Evolutionary conservation across 2,797 vertebrate species (phyloP).

Genomic region (Myripristis murdjan): DNA sequence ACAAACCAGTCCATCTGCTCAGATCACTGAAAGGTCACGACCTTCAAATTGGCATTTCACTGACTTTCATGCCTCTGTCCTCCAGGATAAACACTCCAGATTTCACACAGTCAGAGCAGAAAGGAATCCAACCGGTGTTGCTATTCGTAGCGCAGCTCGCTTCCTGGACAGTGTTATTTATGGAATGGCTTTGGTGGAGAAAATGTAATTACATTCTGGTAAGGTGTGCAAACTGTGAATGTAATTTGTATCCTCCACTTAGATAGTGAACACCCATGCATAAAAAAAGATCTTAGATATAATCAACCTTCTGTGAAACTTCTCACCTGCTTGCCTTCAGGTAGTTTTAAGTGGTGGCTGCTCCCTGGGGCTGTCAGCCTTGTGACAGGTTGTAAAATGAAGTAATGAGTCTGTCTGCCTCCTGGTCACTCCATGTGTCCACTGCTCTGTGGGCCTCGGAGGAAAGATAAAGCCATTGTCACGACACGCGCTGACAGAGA

Average conservation of each 20-base stretch:
- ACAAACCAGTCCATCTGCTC: constrained; percentile 73
- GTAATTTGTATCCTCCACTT: constrained; percentile 36
- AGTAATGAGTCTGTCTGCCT: constrained; percentile 56
- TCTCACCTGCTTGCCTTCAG: constrained; percentile 38
- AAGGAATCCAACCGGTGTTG: constrained; percentile 7
- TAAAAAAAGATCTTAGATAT: constrained; percentile 53
- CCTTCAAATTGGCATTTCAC: constrained; percentile 83
- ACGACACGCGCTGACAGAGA: constrained; percentile 28
- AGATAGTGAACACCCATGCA: constrained; percentile 28
- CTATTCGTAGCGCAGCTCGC: constrained; percentile 7
- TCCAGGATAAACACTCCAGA: constrained; percentile 60
- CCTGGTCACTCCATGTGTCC: constrained; percentile 49
- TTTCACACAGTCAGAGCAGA: constrained; percentile 36
- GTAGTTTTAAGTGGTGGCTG: constrained; percentile 19
- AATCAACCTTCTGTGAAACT: constrained; percentile 53
- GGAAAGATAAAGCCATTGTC: constrained; percentile 58
- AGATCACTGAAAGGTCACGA: constrained; percentile 81
- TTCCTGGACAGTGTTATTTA: constrained; percentile 29
- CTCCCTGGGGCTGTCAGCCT: constrained; percentile 31
- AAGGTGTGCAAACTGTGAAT: constrained; percentile 8
- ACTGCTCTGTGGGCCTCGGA: constrained; percentile 23
- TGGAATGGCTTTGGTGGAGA: background rate
- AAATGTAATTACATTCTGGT: constrained; percentile 29
- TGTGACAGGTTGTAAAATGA: constrained; percentile 55
- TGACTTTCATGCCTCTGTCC: constrained; percentile 75